phyloP scores from a whole-genome alignment of 2,113 vertebrate species.

The Chitala chitala region DNA sequence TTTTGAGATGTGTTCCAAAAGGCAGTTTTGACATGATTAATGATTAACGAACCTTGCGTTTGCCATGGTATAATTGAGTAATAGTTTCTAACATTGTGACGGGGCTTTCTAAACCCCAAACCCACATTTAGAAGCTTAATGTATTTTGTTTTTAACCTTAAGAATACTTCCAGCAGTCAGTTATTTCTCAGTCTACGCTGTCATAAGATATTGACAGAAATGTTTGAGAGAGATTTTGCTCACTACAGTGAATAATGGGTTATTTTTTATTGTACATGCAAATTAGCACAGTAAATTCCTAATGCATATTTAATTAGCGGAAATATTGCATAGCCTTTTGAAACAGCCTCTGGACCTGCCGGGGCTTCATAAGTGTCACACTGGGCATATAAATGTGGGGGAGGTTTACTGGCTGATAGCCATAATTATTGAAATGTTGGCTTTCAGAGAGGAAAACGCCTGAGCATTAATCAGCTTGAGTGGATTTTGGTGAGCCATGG shows the following conservation, averaged over 20 bases:
- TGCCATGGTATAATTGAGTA: not conserved
- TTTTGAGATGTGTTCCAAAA: no score
- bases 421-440: conserved; percentile 16
- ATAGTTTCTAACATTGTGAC: not conserved
- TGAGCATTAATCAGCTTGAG: conserved; percentile 14
- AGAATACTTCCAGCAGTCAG: not conserved
- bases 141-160: not conserved
- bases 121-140: conserved; percentile 9
- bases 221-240: not conserved
- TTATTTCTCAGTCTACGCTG: conserved; percentile 8
- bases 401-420: conserved; percentile 4
- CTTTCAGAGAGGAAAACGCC: conserved; percentile 1
- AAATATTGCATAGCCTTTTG: conserved; percentile 28
- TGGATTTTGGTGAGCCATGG: not conserved
- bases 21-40: no score
- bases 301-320: conserved; percentile 35
- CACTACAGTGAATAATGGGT: conserved; percentile 11
- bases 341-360: conserved; percentile 7
- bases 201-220: conserved; percentile 13
- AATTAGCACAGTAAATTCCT: conserved; percentile 22
- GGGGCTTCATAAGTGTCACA: conserved; percentile 22
- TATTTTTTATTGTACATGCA: conserved; percentile 25
- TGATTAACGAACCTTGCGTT: no score
- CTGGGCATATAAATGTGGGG: not conserved
- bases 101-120: not conserved